These are phyloP conservation scores for Drosophila anceps DNA, from an alignment of 2,888 invertebrate species.

Conservation along the genomic window DNA sequence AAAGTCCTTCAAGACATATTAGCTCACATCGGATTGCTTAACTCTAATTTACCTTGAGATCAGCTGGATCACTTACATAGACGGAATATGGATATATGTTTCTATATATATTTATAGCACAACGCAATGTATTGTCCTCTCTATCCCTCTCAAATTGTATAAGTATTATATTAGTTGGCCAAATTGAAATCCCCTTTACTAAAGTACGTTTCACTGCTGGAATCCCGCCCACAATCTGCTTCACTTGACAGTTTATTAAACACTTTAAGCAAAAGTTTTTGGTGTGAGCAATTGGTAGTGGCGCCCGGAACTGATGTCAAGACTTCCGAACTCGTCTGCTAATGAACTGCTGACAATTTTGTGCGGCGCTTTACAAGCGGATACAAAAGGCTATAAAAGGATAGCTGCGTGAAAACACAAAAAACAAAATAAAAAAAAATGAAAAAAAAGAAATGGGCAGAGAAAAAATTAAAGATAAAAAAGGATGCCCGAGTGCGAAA, in stretches of 20 bases:
- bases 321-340: constrained; percentile 47
- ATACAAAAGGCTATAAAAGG: constrained; percentile 71
- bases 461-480: constrained; percentile 36
- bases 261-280: constrained; percentile 51
- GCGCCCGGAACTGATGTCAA: constrained; percentile 17
- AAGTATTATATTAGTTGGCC: not conserved
- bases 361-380: constrained; percentile 77
- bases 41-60: too few species aligned
- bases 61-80: too few species aligned
- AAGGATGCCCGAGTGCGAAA: constrained; percentile 58
- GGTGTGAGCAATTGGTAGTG: constrained; percentile 11
- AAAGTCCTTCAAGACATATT: too few species aligned
- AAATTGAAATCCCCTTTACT: not conserved
- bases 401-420: constrained; percentile 18
- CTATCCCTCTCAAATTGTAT: too few species aligned
- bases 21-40: too few species aligned
- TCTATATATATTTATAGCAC: not conserved
- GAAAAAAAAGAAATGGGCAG: constrained; percentile 4
- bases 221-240: constrained; percentile 13
- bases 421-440: constrained; percentile 2
- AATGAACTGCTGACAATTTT: constrained; percentile 80
- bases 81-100: too few species aligned
- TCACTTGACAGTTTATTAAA: constrained; percentile 61
- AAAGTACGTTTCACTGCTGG: not conserved
- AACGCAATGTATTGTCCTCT: not conserved